Percentiles rank a stretch among this genome's conserved stretches.
These are phyloP conservation scores for Lepeophtheirus nordmannii DNA, from an alignment of 2,888 invertebrate species.

Conservation along the genomic window DNA sequence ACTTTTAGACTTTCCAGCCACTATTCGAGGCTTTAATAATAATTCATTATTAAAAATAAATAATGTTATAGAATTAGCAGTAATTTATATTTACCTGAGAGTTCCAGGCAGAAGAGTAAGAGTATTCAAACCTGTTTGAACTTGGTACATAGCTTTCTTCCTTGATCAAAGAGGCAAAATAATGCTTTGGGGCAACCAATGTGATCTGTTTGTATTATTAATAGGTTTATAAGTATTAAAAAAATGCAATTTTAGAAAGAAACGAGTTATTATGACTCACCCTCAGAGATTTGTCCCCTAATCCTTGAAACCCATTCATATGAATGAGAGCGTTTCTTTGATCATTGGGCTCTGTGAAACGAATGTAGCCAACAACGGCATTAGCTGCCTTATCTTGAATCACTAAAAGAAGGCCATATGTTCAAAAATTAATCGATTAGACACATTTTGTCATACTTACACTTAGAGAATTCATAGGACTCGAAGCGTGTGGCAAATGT, in stretches of 20 bases:
- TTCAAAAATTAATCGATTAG: too few relatives aligned
- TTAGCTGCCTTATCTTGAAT: background rate
- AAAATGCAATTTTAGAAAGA: background rate
- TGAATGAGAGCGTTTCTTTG: constrained; percentile 78
- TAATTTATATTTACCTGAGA: too few relatives aligned
- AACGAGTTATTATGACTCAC: constrained; percentile 57
- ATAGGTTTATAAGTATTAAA: background rate
- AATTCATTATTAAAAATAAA: background rate
- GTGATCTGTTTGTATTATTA: background rate
- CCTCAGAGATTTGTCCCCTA: constrained; percentile 72
- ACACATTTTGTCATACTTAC: too few relatives aligned
- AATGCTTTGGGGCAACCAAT: background rate
- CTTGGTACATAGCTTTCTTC: background rate
- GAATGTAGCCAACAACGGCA: constrained; percentile 10
- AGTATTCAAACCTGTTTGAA: too few relatives aligned
- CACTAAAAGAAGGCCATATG: background rate
- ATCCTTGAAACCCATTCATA: constrained; percentile 80
- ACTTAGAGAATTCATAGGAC: constrained; percentile 13
- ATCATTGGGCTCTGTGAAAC: constrained; percentile 29
- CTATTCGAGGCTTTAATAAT: background rate
- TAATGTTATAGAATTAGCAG: too few relatives aligned
- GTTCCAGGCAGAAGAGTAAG: too few relatives aligned
- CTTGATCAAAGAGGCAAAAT: background rate
- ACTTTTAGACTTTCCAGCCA: background rate
- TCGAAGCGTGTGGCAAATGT: constrained; percentile 14